Evolutionary conservation across 1,140 invertebrate species (phyloP), one percentile per base, ranked within the genome.

Genomic region (Ooceraea biroi): DNA sequence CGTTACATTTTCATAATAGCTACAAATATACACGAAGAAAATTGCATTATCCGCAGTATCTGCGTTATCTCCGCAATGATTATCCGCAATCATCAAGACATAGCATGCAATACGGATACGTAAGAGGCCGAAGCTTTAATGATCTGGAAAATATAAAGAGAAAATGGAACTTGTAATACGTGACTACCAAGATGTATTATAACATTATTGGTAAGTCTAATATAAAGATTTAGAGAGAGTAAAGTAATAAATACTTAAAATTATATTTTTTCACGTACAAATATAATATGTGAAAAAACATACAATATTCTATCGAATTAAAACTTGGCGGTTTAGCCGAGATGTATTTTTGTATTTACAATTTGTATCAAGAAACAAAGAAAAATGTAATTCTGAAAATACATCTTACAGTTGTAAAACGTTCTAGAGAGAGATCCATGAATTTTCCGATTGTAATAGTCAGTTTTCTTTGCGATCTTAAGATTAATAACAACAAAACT

Each of bases 101-200:
- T 83, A 10, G 86, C 78, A 27, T 69, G 61, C 11, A 87, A 25
- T 48, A 87, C 50, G 10, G 85, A 87, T 10, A 87, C 22, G 1
- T 87, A 87, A 27, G 86, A 87, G 5, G 50, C 85, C 3, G 86
- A 87, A 36, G 78, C 58, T 1, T 77, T 87, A 41, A 87, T 22
- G 14, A 87, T 57, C 85, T 87, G 48, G 5, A 87, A n/a, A 76
- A 63, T 36, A 36, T 36, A 80, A n/a, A 80, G 57, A 80, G 22
- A 57, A 41, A 4, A 41, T 72, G 48, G 10, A 69, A 12, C 12
- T 46, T 19, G 19, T 55, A 57, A 22, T 57, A 19, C 46, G 3
- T 46, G 14, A 22, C 3, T 25, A 12, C 11, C n/a, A 19, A 66
- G 50, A 48, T 22, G 41, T 22, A 1, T 11, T 17, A 10, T 22